Evolutionary conservation across 2,113 vertebrate genomes (phyloP).

Genomic region (Rousettus leschenaultii): DNA sequence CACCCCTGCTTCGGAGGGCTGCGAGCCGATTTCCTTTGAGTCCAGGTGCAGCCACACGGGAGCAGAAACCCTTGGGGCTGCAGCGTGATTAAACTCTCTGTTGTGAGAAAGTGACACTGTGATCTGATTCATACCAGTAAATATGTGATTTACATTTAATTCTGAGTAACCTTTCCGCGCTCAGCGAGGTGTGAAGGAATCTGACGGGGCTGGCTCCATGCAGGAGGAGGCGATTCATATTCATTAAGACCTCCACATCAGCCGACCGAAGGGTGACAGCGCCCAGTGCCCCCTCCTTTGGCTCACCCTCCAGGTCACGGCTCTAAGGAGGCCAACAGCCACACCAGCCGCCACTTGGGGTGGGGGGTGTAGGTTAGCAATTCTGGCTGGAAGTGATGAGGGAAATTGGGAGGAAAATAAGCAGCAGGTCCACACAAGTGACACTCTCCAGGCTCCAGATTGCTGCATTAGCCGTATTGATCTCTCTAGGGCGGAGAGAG

Average conservation of each 20-base stretch:
- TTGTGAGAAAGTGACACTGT: slow-evolving; percentile 76
- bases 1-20: background rate
- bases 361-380: fast-evolving
- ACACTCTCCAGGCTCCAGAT: fast-evolving
- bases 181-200: slow-evolving; percentile 88
- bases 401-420: slow-evolving; percentile 55
- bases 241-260: slow-evolving; percentile 86
- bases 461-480: background rate
- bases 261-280: slow-evolving; percentile 75
- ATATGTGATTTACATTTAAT: slow-evolving; percentile 93
- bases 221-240: slow-evolving; percentile 89
- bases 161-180: slow-evolving; percentile 84
- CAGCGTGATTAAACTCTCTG: slow-evolving; percentile 67
- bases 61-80: background rate
- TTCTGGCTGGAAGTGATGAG: background rate
- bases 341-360: slow-evolving; percentile 4
- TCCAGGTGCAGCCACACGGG: background rate
- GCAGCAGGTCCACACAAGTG: fast-evolving
- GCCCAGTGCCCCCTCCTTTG: slow-evolving; percentile 51
- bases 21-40: background rate
- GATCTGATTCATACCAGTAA: slow-evolving; percentile 86
- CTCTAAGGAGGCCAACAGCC: slow-evolving; percentile 73
- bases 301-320: slow-evolving; percentile 58
- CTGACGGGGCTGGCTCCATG: slow-evolving; percentile 81
- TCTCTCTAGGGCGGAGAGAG: background rate